A percentile compares a stretch with the other conserved stretches of the same genome.
Evolutionary conservation across 2,113 vertebrate species (phyloP).

Genomic region (Cyrtonyx montezumae): DNA sequence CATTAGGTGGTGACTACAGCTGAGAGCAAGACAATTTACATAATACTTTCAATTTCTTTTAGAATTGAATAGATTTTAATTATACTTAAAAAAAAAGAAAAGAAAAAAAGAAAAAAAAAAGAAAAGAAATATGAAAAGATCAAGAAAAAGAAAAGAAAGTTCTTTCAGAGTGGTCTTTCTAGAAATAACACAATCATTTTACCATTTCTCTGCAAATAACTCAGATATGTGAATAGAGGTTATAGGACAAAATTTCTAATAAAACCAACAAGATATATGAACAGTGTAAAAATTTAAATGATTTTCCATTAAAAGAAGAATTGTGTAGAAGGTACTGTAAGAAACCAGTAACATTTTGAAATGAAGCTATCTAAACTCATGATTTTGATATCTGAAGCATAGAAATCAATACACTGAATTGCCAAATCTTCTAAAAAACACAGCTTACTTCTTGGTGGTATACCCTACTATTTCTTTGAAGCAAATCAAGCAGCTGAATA

Average conservation of each 20-base stretch:
- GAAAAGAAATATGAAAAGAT: too few relatives aligned
- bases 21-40: background rate
- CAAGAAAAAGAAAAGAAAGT: background rate
- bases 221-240: background rate
- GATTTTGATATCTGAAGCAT: background rate
- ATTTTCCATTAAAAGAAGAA: background rate
- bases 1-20: background rate
- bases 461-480: background rate
- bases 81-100: background rate
- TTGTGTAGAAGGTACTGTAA: background rate
- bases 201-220: background rate
- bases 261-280: background rate
- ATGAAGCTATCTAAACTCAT: background rate
- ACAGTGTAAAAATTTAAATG: background rate
- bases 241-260: background rate
- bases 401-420: background rate
- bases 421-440: background rate
- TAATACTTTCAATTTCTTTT: background rate
- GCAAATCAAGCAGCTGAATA: background rate
- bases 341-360: background rate
- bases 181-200: background rate
- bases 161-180: background rate
- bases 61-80: too few relatives aligned
- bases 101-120: background rate
- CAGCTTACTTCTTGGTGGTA: background rate